Conservation (phyloP, 2,888 invertebrate genomes). For the Acanthacorydalis orientalis region DNA sequence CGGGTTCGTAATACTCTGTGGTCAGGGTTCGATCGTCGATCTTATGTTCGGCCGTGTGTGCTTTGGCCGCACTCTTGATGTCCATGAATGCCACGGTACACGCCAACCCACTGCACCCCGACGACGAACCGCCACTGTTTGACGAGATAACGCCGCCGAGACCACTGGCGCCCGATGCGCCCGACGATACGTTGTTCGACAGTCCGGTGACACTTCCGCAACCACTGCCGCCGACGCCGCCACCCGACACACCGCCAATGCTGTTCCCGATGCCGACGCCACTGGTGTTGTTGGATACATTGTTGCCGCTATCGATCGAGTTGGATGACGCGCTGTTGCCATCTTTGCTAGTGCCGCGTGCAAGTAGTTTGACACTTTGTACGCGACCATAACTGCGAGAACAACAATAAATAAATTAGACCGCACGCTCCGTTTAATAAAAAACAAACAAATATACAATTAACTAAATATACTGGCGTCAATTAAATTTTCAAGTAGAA, state of each 20-base stretch:
- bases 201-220: conserved; percentile 64
- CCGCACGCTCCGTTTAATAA: background rate
- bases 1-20: conserved; percentile 84
- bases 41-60: conserved; percentile 78
- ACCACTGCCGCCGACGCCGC: conserved; percentile 83
- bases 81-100: conserved; percentile 92
- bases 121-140: conserved; percentile 34
- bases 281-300: conserved; percentile 7
- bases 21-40: conserved; percentile 74
- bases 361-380: conserved; percentile 88
- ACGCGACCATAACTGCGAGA: conserved; percentile 86
- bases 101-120: conserved; percentile 47
- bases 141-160: conserved; percentile 20
- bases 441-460: background rate
- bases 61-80: conserved; percentile 90
- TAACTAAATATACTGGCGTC: background rate
- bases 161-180: conserved; percentile 28
- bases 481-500: no score
- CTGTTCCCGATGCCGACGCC: conserved; percentile 37
- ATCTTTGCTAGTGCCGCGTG: conserved; percentile 26
- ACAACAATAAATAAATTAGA: conserved; percentile 3
- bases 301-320: no score
- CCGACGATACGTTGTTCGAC: conserved; percentile 11
- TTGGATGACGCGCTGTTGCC: conserved; percentile 24
- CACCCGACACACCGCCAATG: conserved; percentile 84